These are phyloP conservation scores for Beris chalybata DNA, from an alignment of 2,888 invertebrate species.

Conservation along the genomic window DNA sequence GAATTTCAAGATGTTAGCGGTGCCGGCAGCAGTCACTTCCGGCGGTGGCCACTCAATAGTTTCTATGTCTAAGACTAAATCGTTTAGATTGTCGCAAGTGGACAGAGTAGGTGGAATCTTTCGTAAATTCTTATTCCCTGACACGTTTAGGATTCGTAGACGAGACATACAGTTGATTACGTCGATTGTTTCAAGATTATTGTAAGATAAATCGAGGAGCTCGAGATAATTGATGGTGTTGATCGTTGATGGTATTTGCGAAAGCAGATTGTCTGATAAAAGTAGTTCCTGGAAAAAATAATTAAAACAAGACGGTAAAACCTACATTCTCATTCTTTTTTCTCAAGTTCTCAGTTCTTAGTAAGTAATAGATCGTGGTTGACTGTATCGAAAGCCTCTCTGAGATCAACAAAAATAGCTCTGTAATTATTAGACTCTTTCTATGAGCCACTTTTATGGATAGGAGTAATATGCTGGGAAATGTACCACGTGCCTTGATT, in stretches of 20 bases:
- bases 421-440: too few relatives aligned
- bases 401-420: too few relatives aligned
- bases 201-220: slow-evolving; percentile 71
- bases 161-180: slow-evolving; percentile 56
- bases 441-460: too few relatives aligned
- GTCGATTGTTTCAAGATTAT: slow-evolving; percentile 61
- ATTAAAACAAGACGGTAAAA: too few relatives aligned
- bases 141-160: slow-evolving; percentile 65
- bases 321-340: too few relatives aligned
- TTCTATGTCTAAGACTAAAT: slow-evolving; percentile 65
- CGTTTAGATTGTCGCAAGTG: slow-evolving; percentile 63
- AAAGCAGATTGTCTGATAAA: slow-evolving; percentile 71
- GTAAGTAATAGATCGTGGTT: too few relatives aligned
- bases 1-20: slow-evolving; percentile 67
- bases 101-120: slow-evolving; percentile 68
- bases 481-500: too few relatives aligned
- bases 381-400: too few relatives aligned
- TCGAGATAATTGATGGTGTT: slow-evolving; percentile 65
- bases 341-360: too few relatives aligned
- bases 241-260: slow-evolving; percentile 69
- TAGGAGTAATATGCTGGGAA: too few relatives aligned
- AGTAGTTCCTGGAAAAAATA: slow-evolving; percentile 64
- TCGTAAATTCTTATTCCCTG: slow-evolving; percentile 62
- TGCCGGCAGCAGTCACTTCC: slow-evolving; percentile 63
- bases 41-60: slow-evolving; percentile 68